Conservation (phyloP, 2,797 vertebrate species). For the Spizella passerina region DNA sequence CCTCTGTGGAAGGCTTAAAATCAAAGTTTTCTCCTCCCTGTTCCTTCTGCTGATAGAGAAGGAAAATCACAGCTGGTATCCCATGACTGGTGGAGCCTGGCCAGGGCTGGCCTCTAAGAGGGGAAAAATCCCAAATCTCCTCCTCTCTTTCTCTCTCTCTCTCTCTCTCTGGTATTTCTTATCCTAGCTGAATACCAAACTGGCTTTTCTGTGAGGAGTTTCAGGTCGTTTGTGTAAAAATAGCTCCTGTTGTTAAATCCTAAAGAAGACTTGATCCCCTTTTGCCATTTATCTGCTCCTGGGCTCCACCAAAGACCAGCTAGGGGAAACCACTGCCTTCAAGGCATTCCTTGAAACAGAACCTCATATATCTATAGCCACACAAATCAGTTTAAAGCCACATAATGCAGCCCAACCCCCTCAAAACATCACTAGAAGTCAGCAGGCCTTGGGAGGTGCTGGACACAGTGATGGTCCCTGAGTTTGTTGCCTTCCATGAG, state of each 20-base stretch:
- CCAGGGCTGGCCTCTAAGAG: neutral
- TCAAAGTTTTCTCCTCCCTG: neutral
- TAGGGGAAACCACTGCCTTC: neutral
- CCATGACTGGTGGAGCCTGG: neutral
- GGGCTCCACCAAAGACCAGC: neutral
- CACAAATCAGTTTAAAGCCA: neutral
- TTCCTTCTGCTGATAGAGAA: neutral
- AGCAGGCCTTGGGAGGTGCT: neutral
- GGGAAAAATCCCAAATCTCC: neutral
- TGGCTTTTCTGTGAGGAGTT: neutral
- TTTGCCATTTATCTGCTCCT: neutral
- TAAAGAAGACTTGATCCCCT: neutral
- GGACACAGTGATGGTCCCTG: neutral
- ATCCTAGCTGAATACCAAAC: neutral
- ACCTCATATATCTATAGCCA: rapidly evolving
- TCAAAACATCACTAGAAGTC: neutral
- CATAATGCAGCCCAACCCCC: neutral
- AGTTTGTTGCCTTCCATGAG: neutral
- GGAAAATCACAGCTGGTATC: neutral
- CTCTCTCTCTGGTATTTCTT: neutral
- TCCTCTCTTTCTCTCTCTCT: neutral
- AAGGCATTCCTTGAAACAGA: rapidly evolving
- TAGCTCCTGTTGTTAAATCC: neutral
- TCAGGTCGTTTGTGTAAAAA: neutral
- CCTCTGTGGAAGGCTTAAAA: neutral